These are phyloP conservation scores for Macrostomum cliftonense DNA, from an alignment of 2,888 invertebrate genomes.

Conservation along the genomic window DNA sequence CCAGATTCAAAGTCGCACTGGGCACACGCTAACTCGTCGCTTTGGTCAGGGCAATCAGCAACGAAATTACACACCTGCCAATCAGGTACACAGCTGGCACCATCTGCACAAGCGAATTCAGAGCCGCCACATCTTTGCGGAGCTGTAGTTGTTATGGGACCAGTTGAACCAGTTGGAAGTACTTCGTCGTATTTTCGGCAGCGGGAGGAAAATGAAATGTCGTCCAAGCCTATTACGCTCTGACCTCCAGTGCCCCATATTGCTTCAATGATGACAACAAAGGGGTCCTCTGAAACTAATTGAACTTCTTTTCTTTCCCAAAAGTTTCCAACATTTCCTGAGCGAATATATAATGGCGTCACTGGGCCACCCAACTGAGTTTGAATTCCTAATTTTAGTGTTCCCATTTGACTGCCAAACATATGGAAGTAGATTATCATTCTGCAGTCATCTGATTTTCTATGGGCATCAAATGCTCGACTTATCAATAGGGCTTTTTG, in stretches of 20 bases:
- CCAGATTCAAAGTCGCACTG: too few species aligned
- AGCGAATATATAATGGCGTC: conserved; percentile 16
- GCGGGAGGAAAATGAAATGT: conserved; percentile 15
- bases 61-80: neutral
- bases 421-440: conserved; percentile 26
- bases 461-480: conserved; percentile 14
- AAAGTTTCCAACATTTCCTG: conserved; percentile 21
- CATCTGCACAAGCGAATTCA: too few species aligned
- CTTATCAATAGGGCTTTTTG: conserved; percentile 13
- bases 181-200: conserved; percentile 10
- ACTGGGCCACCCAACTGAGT: conserved; percentile 15
- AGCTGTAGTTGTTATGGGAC: too few species aligned
- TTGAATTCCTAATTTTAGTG: conserved; percentile 15
- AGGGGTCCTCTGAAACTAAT: neutral
- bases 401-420: conserved; percentile 22
- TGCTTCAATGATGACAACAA: conserved; percentile 21
- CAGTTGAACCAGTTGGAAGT: too few species aligned
- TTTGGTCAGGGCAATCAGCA: neutral
- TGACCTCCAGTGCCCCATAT: conserved; percentile 15
- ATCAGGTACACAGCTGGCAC: too few species aligned
- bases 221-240: conserved; percentile 25
- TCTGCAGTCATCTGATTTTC: conserved; percentile 15
- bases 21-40: neutral
- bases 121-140: neutral
- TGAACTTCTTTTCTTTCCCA: conserved; percentile 22